Conservation (phyloP, 2,113 vertebrate genomes). For the Choloepus hoffmanni region DNA sequence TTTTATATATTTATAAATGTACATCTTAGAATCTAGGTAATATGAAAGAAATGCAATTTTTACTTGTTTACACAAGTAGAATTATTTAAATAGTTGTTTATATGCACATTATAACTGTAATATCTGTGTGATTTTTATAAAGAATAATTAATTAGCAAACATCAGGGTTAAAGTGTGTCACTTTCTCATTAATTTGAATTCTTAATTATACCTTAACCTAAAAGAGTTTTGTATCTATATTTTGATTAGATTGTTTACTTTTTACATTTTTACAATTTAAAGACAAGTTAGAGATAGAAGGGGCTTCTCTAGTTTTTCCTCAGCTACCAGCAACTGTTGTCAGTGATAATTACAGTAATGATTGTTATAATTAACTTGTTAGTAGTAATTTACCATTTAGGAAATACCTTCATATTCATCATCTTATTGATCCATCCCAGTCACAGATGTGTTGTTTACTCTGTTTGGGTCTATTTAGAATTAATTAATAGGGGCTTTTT, state of each 20-base stretch:
- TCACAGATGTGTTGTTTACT: not conserved
- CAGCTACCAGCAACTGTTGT: slow-evolving; percentile 40
- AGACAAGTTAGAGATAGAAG: not conserved
- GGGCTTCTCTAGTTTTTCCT: not conserved
- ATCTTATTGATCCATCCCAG: not conserved
- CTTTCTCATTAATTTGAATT: slow-evolving; percentile 43
- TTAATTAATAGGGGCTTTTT: slow-evolving; percentile 24
- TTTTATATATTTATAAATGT: slow-evolving; percentile 50
- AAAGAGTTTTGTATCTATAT: not conserved
- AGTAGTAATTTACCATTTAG: slow-evolving; percentile 3
- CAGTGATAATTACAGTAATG: not conserved
- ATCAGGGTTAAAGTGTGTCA: not conserved
- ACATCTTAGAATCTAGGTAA: slow-evolving; percentile 11
- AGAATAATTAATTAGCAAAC: slow-evolving; percentile 30
- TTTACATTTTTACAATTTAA: slow-evolving; percentile 19
- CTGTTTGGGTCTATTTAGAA: not conserved
- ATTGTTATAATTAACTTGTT: not conserved
- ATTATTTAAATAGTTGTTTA: not conserved
- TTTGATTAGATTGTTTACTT: slow-evolving; percentile 40
- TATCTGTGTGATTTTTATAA: slow-evolving; percentile 46
- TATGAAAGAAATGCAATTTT: not conserved
- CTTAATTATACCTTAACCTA: not conserved
- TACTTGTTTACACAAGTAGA: not conserved
- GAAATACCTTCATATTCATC: not conserved
- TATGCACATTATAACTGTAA: not conserved